A percentile compares a stretch with the other conserved stretches of the same genome.
Conservation (phyloP, 2,888 invertebrate genomes). For the Isotomurus palustris region DNA sequence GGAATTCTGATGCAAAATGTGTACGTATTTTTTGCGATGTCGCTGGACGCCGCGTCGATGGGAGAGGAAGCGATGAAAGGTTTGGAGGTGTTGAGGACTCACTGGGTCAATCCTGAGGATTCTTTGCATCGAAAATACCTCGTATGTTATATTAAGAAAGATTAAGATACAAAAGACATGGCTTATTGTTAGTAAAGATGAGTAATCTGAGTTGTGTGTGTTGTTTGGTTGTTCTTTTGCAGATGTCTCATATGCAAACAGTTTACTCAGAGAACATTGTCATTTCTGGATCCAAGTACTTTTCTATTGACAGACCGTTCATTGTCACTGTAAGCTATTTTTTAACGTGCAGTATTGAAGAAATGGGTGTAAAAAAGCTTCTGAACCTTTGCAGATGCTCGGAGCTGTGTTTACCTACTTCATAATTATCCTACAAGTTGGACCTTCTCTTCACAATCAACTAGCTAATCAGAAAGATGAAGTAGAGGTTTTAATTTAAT, state of each 20-base stretch:
- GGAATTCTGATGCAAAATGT: conserved; percentile 37
- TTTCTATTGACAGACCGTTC: conserved; percentile 40
- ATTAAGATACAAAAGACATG: too few relatives aligned
- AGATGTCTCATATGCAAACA: conserved; percentile 33
- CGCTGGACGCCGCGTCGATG: conserved; percentile 39
- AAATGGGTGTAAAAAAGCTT: too few relatives aligned
- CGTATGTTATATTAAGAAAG: too few relatives aligned
- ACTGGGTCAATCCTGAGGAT: conserved; percentile 23
- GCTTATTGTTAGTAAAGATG: too few relatives aligned
- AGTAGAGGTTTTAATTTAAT: too few relatives aligned
- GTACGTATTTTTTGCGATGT: conserved; percentile 41
- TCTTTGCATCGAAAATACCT: conserved; percentile 35
- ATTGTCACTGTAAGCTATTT: conserved; percentile 42
- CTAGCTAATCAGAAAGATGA: too few relatives aligned
- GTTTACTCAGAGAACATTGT: conserved; percentile 39
- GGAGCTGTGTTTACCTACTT: conserved; percentile 44
- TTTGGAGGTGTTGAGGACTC: conserved; percentile 28
- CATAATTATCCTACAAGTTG: conserved; percentile 42
- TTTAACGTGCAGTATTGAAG: too few relatives aligned
- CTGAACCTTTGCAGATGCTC: too few relatives aligned
- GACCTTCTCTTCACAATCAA: conserved; percentile 17
- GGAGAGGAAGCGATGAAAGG: conserved; percentile 40
- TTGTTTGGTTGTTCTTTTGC: too few relatives aligned
- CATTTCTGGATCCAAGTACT: conserved; percentile 42
- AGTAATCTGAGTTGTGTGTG: too few relatives aligned